Conservation (phyloP, 2,888 invertebrate species). For the Pristionchus japonicus region DNA sequence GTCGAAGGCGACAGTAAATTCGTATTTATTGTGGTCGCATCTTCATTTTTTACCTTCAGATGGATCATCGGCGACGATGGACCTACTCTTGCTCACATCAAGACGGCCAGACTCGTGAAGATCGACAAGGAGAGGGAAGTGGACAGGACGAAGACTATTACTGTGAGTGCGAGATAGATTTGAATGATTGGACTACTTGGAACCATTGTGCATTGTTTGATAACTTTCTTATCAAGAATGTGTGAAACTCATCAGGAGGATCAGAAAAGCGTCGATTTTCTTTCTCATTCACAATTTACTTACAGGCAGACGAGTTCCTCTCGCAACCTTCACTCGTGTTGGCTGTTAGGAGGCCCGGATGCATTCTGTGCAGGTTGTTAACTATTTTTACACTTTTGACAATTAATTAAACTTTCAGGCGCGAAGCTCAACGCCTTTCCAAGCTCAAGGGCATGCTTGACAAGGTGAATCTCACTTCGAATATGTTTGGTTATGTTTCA, state of each 20-base stretch:
- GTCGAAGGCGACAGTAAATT: too few relatives aligned
- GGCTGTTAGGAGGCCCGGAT: slow-evolving; percentile 74
- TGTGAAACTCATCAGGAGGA: too few relatives aligned
- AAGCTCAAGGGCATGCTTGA: slow-evolving; percentile 32
- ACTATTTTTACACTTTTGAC: not conserved
- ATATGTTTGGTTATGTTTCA: too few relatives aligned
- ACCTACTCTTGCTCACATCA: not conserved
- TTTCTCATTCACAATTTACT: not conserved
- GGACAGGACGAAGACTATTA: not conserved
- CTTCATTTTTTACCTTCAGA: not conserved
- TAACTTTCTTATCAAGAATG: too few relatives aligned
- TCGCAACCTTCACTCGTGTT: slow-evolving; percentile 66
- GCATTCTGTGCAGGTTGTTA: slow-evolving; percentile 62
- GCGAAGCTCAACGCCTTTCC: slow-evolving; percentile 57
- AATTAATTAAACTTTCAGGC: not conserved
- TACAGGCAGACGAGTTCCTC: slow-evolving; percentile 10
- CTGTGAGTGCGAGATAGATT: too few relatives aligned
- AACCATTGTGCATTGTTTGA: too few relatives aligned
- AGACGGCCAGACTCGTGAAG: not conserved
- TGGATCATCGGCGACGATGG: not conserved
- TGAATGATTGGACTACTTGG: too few relatives aligned
- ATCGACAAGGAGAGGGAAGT: not conserved
- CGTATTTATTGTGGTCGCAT: not conserved
- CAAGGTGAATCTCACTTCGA: not conserved
- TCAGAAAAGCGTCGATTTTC: too few relatives aligned